Evolutionary conservation across 92 coral and sea anemone species (phyloP).

Genomic region (Zoanthus sociatus): DNA sequence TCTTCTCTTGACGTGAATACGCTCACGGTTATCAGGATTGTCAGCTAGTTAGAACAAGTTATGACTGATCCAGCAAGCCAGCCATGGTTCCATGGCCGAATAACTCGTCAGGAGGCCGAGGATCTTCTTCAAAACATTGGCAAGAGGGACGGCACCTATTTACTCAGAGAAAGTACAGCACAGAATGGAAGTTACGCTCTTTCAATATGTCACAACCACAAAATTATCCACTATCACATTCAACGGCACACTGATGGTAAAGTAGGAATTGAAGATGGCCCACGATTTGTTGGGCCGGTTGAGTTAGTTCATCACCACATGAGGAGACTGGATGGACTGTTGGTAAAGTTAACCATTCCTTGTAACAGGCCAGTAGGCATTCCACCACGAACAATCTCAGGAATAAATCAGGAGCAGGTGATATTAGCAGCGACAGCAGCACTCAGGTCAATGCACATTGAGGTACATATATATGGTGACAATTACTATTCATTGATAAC

Average conservation of each 20-base stretch:
- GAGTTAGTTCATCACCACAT: constrained; percentile 88
- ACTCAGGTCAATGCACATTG: constrained; percentile 76
- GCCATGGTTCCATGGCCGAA: constrained; percentile 94
- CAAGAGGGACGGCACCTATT: constrained; percentile 78
- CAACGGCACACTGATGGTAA: constrained; percentile 92
- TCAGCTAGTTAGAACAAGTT: not conserved
- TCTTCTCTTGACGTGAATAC: not conserved
- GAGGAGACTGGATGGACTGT: constrained; percentile 80
- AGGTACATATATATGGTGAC: constrained; percentile 18
- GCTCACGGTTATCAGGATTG: not conserved
- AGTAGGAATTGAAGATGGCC: constrained; percentile 95
- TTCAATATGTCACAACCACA: constrained; percentile 85
- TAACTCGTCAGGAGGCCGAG: constrained; percentile 93
- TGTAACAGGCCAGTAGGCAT: constrained; percentile 87
- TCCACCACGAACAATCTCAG: constrained; percentile 75
- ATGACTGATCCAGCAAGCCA: constrained; percentile 58
- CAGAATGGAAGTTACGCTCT: constrained; percentile 95
- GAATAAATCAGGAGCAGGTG: constrained; percentile 85
- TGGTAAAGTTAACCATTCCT: constrained; percentile 75
- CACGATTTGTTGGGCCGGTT: constrained; percentile 86
- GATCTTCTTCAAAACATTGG: constrained; percentile 73
- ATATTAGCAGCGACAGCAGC: constrained; percentile 86
- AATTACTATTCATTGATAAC: too few species aligned
- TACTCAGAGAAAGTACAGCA: constrained; percentile 91
- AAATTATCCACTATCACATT: constrained; percentile 93